Base-by-base conservation (phyloP, 2,888 invertebrate genomes). In the Schrankia costaestrigalis region DNA sequence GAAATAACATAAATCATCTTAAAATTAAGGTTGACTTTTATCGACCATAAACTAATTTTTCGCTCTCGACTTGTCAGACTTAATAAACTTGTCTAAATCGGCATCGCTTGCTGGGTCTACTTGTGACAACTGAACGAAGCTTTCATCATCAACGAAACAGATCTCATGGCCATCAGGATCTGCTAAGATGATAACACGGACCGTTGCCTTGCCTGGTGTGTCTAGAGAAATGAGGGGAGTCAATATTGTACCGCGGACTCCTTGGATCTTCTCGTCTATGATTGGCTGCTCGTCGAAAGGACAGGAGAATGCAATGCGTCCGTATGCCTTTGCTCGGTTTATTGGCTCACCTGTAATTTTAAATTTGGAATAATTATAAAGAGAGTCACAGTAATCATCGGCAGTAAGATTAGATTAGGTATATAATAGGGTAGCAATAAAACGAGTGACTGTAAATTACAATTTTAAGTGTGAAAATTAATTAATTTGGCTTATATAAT, bases 101-200 rank as follows among this genome's bases (percentile, higher is more conserved):
- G 90, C 86, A 52, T 97, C 94, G 27, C 95, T 95, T 32, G 93
- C 90, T 0, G 94, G 93, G 72, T 99, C 98, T 2, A 95, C 91
- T 57, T 94, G 90, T 0, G 98, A 97, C 21, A 99, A 82, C 62
- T 97, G 90, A 3, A 93, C 85, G 86, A 97, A 99, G 19, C 94
- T 97, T 86, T 98, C 97, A 61, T 98, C 97, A 46, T 98, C 98
- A 3, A 99, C 99, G 79, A 98, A 98, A 81, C 99, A 99, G 48
- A 99, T 99, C 89, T 99, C 99, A 77, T 98, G 98, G 0, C 92
- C 96, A 82, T 98, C 97, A 0, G 99, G 98, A 89, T 99, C 99
- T 1, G 96, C 97, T 2, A 99, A 86, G 63, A 99, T 99, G 36
- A 99, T 95, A 17, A 99, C 99, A 46, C 95, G 90, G 0, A 99